Conservation (phyloP, 2,888 invertebrate genomes). For the Psylliodes chrysocephalus region DNA sequence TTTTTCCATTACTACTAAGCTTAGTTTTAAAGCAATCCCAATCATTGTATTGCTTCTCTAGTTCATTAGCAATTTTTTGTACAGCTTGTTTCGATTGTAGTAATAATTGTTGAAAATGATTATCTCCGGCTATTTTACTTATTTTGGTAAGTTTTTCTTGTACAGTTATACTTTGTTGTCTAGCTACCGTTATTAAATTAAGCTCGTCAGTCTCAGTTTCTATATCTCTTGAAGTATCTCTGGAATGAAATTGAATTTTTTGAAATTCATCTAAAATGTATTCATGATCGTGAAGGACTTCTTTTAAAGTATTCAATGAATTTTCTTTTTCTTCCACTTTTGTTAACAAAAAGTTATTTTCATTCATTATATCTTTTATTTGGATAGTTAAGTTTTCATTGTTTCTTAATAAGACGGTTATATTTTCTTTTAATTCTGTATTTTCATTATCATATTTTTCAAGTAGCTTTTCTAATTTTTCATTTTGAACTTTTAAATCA, state of each 20-base stretch:
- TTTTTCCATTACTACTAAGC: slow-evolving; percentile 9
- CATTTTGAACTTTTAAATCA: slow-evolving; percentile 26
- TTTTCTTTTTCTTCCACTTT: slow-evolving; percentile 44
- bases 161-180: slow-evolving; percentile 41
- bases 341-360: slow-evolving; percentile 31
- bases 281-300: slow-evolving; percentile 46
- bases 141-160: slow-evolving; percentile 38
- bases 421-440: slow-evolving; percentile 18
- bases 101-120: slow-evolving; percentile 55
- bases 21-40: slow-evolving; percentile 47
- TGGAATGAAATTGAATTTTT: slow-evolving; percentile 9
- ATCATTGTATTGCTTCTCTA: slow-evolving; percentile 53
- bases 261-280: slow-evolving; percentile 30
- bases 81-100: slow-evolving; percentile 58
- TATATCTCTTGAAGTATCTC: slow-evolving; percentile 16
- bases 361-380: slow-evolving; percentile 21
- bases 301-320: slow-evolving; percentile 41
- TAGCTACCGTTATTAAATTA: slow-evolving; percentile 36
- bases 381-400: slow-evolving; percentile 42
- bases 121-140: slow-evolving; percentile 43
- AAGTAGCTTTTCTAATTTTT: slow-evolving; percentile 10
- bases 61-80: slow-evolving; percentile 55
- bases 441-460: slow-evolving; percentile 5
- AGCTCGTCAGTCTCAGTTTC: slow-evolving; percentile 16
- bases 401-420: slow-evolving; percentile 48